phyloP scores from a whole-genome alignment of 2,888 invertebrate species.

The Beris chalybata region DNA sequence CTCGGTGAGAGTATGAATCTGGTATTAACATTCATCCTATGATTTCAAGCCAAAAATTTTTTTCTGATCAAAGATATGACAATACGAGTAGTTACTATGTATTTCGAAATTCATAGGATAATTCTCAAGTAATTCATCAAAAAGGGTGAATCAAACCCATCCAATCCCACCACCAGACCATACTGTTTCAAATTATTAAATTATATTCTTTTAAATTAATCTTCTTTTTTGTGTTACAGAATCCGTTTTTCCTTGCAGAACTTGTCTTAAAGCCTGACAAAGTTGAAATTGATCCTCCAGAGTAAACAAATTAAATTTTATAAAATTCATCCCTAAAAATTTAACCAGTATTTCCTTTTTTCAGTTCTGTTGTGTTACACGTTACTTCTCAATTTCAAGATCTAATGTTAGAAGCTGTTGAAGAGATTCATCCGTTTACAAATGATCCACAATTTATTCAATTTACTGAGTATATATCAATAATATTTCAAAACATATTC shows the following conservation, averaged over 20 bases:
- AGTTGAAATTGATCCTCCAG: conserved; percentile 58
- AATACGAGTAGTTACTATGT: no score
- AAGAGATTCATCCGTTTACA: conserved; percentile 70
- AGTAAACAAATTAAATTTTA: conserved; percentile 50
- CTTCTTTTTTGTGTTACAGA: conserved; percentile 38
- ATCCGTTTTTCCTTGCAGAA: conserved; percentile 61
- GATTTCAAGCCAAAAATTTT: no score
- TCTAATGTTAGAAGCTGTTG: conserved; percentile 69
- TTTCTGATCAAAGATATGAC: no score
- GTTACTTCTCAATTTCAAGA: conserved; percentile 65
- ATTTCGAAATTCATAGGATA: no score
- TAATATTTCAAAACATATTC: no score
- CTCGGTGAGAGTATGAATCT: no score
- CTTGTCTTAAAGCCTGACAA: conserved; percentile 61
- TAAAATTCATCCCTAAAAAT: conserved; percentile 45
- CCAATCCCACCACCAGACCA: no score
- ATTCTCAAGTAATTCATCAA: no score
- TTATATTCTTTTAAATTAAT: conserved; percentile 2
- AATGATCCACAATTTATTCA: conserved; percentile 70
- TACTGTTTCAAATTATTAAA: no score
- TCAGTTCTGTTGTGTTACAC: conserved; percentile 58
- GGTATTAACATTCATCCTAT: no score
- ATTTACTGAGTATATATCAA: conserved; percentile 65
- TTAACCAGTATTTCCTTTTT: conserved; percentile 42
- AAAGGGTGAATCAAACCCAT: no score